phyloP scores from a whole-genome alignment of 2,797 vertebrate species.

The Brachymystax lenok region DNA sequence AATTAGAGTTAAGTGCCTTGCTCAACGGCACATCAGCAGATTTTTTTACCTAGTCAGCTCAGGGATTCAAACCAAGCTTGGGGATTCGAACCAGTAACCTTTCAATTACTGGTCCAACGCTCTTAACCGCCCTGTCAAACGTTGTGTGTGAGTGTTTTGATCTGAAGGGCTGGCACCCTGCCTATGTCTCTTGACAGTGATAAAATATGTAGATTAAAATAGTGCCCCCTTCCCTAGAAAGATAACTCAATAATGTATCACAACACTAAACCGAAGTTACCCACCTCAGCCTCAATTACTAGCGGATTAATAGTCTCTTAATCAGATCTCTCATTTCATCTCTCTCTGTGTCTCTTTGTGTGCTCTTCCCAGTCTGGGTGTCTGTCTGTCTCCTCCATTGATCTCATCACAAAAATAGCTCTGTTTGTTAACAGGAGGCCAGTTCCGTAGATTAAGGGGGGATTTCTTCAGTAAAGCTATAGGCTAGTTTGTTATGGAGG shows the following conservation, averaged over 20 bases:
- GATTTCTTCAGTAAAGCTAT: not conserved
- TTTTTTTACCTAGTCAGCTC: no score
- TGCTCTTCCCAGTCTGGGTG: slow-evolving; percentile 49
- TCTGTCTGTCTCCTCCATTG: slow-evolving; percentile 46
- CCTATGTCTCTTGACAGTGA: slow-evolving; percentile 39
- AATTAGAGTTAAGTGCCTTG: no score
- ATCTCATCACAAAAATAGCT: slow-evolving; percentile 30
- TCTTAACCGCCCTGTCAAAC: not conserved
- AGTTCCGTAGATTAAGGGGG: not conserved
- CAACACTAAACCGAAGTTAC: slow-evolving; percentile 38
- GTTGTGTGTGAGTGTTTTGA: slow-evolving; percentile 1
- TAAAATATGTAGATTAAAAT: slow-evolving; percentile 56
- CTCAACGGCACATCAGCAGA: no score
- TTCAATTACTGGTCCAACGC: no score
- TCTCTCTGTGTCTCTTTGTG: slow-evolving; percentile 36
- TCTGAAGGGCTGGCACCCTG: slow-evolving; percentile 16
- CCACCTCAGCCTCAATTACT: slow-evolving; percentile 47
- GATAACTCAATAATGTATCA: slow-evolving; percentile 28
- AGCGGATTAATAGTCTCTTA: slow-evolving; percentile 55
- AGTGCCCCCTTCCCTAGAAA: slow-evolving; percentile 19
- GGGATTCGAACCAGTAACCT: no score
- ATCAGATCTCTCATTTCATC: slow-evolving; percentile 52
- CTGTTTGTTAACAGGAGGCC: slow-evolving; percentile 21
- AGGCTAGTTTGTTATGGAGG: not conserved
- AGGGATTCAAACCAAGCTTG: no score